These are phyloP conservation scores for Polymixis lichenea DNA, from an alignment of 2,888 invertebrate species.

Conservation along the genomic window DNA sequence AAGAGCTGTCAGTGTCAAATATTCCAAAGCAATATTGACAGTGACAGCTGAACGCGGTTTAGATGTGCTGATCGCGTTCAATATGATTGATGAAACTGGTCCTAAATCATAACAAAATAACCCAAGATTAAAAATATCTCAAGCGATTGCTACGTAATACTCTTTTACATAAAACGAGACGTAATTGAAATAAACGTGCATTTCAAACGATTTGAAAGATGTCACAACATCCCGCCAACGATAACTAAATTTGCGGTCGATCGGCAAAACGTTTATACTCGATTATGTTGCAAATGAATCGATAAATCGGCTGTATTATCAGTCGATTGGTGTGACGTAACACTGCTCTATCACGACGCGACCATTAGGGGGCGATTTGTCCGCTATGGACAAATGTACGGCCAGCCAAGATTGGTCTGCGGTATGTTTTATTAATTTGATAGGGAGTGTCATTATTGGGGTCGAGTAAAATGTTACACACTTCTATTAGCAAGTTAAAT, in stretches of 20 bases:
- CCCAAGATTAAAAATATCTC: neutral
- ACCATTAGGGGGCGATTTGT: conserved; percentile 69
- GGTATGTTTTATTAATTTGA: conserved; percentile 52
- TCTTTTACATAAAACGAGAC: conserved; percentile 11
- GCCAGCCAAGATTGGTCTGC: conserved; percentile 39
- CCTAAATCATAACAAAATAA: neutral
- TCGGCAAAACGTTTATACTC: conserved; percentile 63
- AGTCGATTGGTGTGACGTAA: conserved; percentile 75
- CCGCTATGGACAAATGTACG: conserved; percentile 61
- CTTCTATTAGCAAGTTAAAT: neutral
- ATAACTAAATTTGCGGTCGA: conserved; percentile 46
- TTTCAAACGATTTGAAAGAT: conserved; percentile 49
- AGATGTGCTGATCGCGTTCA: no score
- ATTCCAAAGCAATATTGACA: no score
- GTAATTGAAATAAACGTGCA: conserved; percentile 31
- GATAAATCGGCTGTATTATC: conserved; percentile 74
- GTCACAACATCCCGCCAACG: conserved; percentile 51
- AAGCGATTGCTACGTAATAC: neutral
- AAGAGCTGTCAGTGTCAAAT: no score
- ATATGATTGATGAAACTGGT: no score
- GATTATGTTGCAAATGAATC: conserved; percentile 76
- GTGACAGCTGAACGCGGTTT: no score
- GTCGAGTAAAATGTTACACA: conserved; percentile 12
- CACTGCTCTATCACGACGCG: conserved; percentile 79
- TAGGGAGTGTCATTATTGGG: conserved; percentile 26